Base-by-base conservation (phyloP, 2,797 vertebrate species). In the Chelon auratus region DNA sequence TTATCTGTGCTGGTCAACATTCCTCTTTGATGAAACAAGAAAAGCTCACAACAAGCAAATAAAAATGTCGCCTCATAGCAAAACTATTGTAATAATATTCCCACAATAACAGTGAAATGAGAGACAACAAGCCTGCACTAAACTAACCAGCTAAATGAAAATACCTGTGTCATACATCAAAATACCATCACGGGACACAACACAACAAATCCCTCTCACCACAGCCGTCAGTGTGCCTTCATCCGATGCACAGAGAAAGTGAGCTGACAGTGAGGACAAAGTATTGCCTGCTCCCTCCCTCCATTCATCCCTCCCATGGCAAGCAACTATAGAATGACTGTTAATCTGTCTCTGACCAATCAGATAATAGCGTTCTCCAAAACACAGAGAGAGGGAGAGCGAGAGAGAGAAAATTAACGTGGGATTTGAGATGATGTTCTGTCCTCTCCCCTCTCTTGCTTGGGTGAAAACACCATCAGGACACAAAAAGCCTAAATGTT, bases 341-440 rank as follows among this genome's bases (percentile, higher is more conserved):
- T 70, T 90, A 89, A 90, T 91, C 87, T 82, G 64, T 11, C 42
- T 40, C 62, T 15, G 73, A 85, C 92, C 90, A 92, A 92, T 92
- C 90, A 80, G 47, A 65, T 2, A 54, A 58, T 4, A 14, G 47
- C 0, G 42, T 71, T 74, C 65, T 54, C 45, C 61, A 40, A 72
- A 70, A 72, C 17, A 20, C 39, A 69, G 62, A 48, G 37, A 66
- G 47, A 72, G 30, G 3, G 30, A 7, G 30, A 69, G 62, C 42
- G 37, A 66, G 47, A 70, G 30, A 33, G 30, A 33, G 30, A 8
- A 8, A 33, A 33, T 33, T 61, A 72, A 72, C 42, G 43, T 51
- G 58, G 70, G 78, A 86, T 86, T 81, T 64, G 9, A 80, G 39
- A 65, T 15, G 33, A 72, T 68, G 69, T 12, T 17, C 54, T n/a